A percentile compares a stretch with the other conserved stretches of the same genome.
These are phyloP conservation scores for Taenaris catops DNA, from an alignment of 2,888 invertebrate species.

Conservation along the genomic window DNA sequence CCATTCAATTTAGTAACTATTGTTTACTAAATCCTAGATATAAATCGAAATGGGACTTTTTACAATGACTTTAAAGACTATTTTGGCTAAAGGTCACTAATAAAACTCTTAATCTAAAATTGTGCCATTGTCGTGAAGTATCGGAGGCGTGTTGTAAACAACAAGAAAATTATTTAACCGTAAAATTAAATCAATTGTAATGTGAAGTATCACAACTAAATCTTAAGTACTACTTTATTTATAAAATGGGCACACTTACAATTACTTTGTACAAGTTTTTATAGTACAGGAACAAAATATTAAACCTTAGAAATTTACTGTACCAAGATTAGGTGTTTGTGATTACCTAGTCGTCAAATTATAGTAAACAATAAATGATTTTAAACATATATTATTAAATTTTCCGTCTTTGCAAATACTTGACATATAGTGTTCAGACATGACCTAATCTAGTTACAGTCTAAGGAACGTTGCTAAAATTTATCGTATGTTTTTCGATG, in stretches of 20 bases:
- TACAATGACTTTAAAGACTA: constrained; percentile 68
- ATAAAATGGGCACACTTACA: constrained; percentile 45
- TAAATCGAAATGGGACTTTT: constrained; percentile 58
- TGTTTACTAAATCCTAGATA: constrained; percentile 50
- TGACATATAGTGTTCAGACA: constrained; percentile 12
- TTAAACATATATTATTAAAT: constrained; percentile 1
- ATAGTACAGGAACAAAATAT: constrained; percentile 50
- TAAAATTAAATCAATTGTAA: constrained; percentile 4
- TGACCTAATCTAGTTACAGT: constrained; percentile 37
- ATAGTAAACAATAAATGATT: constrained; percentile 4
- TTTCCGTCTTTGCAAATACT: constrained; percentile 5
- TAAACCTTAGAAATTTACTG: constrained; percentile 28
- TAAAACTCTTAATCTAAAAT: constrained; percentile 64
- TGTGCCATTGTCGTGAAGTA: constrained; percentile 61
- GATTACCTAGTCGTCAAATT: constrained; percentile 5
- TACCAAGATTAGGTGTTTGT: constrained; percentile 33
- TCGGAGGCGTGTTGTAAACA: constrained; percentile 6
- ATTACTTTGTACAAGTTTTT: constrained; percentile 66
- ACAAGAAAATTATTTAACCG: constrained; percentile 6
- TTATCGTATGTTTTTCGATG: constrained; percentile 24
- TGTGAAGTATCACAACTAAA: constrained; percentile 15
- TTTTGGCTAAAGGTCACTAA: constrained; percentile 77
- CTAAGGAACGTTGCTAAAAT: constrained; percentile 24
- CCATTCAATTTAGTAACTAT: constrained; percentile 54
- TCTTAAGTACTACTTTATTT: constrained; percentile 59